phyloP scores from a whole-genome alignment of 2,888 invertebrate genomes.

The Elysia crispata region DNA sequence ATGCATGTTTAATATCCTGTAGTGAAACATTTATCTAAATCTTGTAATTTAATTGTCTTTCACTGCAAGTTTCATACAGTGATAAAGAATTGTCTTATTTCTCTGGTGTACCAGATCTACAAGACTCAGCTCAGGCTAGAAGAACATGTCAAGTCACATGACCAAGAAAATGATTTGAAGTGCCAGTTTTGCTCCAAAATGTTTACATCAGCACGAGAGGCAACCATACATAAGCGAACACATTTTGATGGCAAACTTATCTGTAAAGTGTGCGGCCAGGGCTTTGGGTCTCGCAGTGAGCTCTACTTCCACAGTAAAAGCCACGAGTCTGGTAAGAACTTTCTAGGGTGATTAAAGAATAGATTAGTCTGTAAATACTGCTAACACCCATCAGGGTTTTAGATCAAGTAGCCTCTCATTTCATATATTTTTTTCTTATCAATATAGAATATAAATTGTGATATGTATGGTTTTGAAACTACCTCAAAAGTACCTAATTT shows the following conservation, averaged over 20 bases:
- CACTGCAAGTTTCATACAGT: too few relatives aligned
- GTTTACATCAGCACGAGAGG: conserved; percentile 39
- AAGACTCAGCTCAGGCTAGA: conserved; percentile 37
- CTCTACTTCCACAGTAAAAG: conserved; percentile 40
- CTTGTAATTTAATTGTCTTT: too few relatives aligned
- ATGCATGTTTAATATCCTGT: too few relatives aligned
- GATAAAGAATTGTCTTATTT: too few relatives aligned
- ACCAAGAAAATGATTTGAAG: conserved; percentile 31
- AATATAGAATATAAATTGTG: too few relatives aligned
- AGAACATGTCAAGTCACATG: conserved; percentile 36
- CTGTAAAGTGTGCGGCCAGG: conserved; percentile 29
- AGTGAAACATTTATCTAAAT: too few relatives aligned
- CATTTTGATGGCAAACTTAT: conserved; percentile 43
- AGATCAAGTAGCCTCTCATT: too few relatives aligned
- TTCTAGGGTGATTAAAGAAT: too few relatives aligned
- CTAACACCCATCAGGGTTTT: too few relatives aligned
- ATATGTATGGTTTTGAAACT: too few relatives aligned
- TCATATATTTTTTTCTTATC: too few relatives aligned
- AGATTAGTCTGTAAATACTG: background rate
- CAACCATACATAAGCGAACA: conserved; percentile 42
- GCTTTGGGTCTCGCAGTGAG: conserved; percentile 39
- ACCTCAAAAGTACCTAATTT: too few relatives aligned
- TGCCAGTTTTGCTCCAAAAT: conserved; percentile 44
- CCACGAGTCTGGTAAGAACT: conserved; percentile 35
- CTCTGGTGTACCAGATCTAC: conserved; percentile 13